Base-by-base conservation (phyloP, 1,140 invertebrate genomes). In the Lasioglossum albipes region DNA sequence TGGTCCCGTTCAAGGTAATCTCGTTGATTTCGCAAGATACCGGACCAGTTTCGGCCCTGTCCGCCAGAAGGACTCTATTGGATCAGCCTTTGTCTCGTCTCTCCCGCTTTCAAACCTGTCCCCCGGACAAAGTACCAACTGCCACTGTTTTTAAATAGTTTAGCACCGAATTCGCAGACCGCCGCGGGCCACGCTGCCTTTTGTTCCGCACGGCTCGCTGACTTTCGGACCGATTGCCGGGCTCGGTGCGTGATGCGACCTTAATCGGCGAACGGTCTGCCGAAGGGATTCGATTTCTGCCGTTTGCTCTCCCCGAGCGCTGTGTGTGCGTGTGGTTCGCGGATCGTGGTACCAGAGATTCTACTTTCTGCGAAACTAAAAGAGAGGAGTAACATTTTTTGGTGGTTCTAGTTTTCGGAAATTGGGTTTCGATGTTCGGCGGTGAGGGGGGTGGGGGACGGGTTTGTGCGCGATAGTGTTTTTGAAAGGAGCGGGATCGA, bases 21-120 rank as follows among this genome's bases (percentile, higher is more conserved):
- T 86, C 81, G 84, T 87, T 83, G 85, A 87, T 87, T 87, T 83
- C 78, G 75, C 81, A 86, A 86, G 85, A 86, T 86, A 86, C 66
- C 52, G 67, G 20, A 68, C 72, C n/a, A 83, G 71, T 69, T 54
- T 45, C n/a, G 77, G 61, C 69, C 80, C 66, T 80, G 84, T 16
- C 72, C 59, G 61, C 36, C 70, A 72, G 66, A 73, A 77, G 84
- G 84, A 83, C 84, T 80, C 81, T 83, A 86, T 87, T 78, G 84
- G 81, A 86, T 86, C 72, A 78, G 31, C 68, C 84, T 87, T 87
- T 87, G 84, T 87, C 71, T 76, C 84, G 68, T 54, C 36, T 36
- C 36, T 45, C 45, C 31, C n/a, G 54, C 75, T 85, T 61, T 81
- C 76, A 52, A 69, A 69, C 64, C 61, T 80, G 59, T 86, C 76